These are phyloP conservation scores for Apamea monoglypha DNA, from an alignment of 2,888 invertebrate genomes.

Conservation along the genomic window DNA sequence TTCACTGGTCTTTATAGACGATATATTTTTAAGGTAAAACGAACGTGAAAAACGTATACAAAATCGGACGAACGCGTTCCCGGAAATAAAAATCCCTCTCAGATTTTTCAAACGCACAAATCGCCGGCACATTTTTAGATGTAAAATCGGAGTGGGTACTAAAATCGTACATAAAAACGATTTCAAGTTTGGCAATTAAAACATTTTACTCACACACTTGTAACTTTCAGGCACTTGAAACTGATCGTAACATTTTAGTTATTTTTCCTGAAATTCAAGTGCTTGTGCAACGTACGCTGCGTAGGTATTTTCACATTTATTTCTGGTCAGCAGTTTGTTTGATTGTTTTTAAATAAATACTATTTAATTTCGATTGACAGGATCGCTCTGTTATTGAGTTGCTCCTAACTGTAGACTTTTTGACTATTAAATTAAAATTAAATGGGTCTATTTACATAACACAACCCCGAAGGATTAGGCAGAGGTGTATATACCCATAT, in stretches of 20 bases:
- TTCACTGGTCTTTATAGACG: constrained; percentile 45
- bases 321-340: constrained; percentile 10
- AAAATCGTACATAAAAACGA: constrained; percentile 30
- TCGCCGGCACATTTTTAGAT: constrained; percentile 19
- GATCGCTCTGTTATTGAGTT: not conserved
- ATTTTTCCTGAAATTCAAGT: constrained; percentile 22
- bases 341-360: constrained; percentile 13
- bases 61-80: constrained; percentile 40
- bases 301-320: constrained; percentile 15
- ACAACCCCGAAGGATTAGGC: not conserved
- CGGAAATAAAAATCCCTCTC: constrained; percentile 45
- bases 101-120: constrained; percentile 37
- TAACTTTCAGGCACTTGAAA: constrained; percentile 40
- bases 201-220: constrained; percentile 50
- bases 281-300: not conserved
- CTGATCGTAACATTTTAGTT: constrained; percentile 31
- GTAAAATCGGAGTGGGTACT: constrained; percentile 7
- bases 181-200: constrained; percentile 51
- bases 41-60: constrained; percentile 45
- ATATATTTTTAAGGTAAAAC: constrained; percentile 49
- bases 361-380: not conserved
- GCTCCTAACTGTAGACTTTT: not conserved
- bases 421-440: not conserved
- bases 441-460: not conserved
- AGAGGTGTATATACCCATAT: not conserved